phyloP scores from a whole-genome alignment of 2,797 vertebrate species.

The Bryconaethiops microstoma region DNA sequence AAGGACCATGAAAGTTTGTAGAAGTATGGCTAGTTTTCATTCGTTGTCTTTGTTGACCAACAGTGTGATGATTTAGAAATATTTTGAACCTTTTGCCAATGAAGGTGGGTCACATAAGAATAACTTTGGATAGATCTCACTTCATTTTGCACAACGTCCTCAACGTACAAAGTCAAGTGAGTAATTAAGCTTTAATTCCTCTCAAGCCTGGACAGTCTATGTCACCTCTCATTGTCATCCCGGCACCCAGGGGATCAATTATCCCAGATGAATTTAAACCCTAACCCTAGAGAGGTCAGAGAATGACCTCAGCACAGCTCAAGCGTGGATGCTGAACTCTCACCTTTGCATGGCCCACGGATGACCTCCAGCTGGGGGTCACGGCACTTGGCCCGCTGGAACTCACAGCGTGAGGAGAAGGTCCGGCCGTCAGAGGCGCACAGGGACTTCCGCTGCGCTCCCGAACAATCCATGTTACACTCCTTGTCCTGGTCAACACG shows the following conservation, averaged over 20 bases:
- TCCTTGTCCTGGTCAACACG: conserved; percentile 96
- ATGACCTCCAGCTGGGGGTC: conserved; percentile 94
- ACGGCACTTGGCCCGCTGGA: conserved; percentile 94
- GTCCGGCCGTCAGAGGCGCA: conserved; percentile 96
- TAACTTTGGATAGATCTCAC: not conserved
- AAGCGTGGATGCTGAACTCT: conserved; percentile 78
- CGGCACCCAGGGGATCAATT: conserved; percentile 70
- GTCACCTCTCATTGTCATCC: conserved; percentile 59
- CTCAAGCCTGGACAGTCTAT: not conserved
- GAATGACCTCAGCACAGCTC: conserved; percentile 60
- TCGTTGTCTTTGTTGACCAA: no score
- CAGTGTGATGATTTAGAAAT: no score
- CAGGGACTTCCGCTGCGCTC: conserved; percentile 85
- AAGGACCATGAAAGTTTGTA: no score
- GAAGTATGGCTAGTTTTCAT: no score
- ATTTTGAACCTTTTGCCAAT: no score
- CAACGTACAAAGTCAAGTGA: not conserved
- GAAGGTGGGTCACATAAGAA: no score
- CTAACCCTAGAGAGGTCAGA: conserved; percentile 49
- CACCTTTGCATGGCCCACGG: conserved; percentile 94
- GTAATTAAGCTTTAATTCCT: not conserved
- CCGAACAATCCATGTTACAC: conserved; percentile 89
- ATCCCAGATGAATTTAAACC: conserved; percentile 74
- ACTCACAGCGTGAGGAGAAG: conserved; percentile 94
- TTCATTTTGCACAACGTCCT: not conserved